phyloP scores from a whole-genome alignment of 1,140 invertebrate genomes.

The Heliconius hewitsoni region DNA sequence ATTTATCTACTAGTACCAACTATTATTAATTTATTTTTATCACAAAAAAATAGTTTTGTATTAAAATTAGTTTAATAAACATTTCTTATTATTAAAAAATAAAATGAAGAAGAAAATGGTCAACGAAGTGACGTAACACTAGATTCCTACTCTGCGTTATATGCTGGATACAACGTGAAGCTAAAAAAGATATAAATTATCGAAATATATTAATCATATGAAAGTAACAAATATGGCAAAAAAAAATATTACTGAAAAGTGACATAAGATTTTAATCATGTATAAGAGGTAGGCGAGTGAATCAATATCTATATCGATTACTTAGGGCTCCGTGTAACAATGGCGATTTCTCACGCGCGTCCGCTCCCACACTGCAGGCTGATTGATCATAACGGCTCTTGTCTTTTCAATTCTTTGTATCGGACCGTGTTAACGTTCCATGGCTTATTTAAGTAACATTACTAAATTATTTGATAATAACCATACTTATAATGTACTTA shows the following conservation, averaged over 20 bases:
- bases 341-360: constrained; percentile 60
- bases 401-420: constrained; percentile 43
- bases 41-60: no score
- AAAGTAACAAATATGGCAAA: background rate
- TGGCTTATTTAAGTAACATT: background rate
- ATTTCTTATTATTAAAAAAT: no score
- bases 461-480: constrained; percentile 1
- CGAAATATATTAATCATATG: background rate
- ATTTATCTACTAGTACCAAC: background rate
- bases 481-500: background rate
- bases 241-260: background rate
- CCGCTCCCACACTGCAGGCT: constrained; percentile 62
- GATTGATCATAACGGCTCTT: constrained; percentile 67
- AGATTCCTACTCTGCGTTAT: no score
- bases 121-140: no score
- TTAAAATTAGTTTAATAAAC: no score
- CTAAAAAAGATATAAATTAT: no score
- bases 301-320: constrained; percentile 21
- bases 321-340: constrained; percentile 42
- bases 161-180: no score
- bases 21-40: no score
- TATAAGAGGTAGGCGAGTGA: background rate
- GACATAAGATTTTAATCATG: background rate
- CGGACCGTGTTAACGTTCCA: constrained; percentile 26
- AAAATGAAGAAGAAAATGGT: no score